These are phyloP conservation scores for Danio choprae DNA, from an alignment of 2,797 vertebrate species.

Conservation along the genomic window DNA sequence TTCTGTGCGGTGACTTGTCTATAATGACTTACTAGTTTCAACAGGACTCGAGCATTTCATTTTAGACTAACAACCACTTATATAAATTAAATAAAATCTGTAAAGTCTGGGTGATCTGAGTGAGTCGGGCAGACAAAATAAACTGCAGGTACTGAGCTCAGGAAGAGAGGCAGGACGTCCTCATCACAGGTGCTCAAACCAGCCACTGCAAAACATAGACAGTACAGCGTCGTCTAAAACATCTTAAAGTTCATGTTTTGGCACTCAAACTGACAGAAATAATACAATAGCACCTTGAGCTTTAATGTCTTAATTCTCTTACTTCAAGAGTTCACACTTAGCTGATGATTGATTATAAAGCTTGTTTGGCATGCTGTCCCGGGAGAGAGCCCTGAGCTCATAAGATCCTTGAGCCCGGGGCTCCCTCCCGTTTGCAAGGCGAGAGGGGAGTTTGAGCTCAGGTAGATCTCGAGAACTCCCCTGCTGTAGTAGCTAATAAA, in stretches of 20 bases:
- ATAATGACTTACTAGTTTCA: slow-evolving; percentile 4
- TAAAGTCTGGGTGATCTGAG: slow-evolving; percentile 3
- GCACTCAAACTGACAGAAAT: not conserved
- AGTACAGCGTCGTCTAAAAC: not conserved
- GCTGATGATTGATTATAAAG: too few species aligned
- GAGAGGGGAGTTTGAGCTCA: too few species aligned
- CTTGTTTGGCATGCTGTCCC: too few species aligned
- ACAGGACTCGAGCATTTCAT: not conserved
- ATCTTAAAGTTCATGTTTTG: not conserved
- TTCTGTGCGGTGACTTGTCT: not conserved
- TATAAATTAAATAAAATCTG: not conserved
- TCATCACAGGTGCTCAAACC: not conserved
- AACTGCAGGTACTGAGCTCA: not conserved
- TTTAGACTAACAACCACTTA: slow-evolving; percentile 3
- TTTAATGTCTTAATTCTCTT: not conserved
- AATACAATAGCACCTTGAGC: not conserved
- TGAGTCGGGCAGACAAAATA: slow-evolving; percentile 10
- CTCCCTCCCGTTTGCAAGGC: too few species aligned
- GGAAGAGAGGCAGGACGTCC: not conserved
- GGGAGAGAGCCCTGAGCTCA: too few species aligned
- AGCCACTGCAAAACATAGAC: not conserved
- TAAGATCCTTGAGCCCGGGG: too few species aligned
- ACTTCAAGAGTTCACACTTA: too few species aligned
- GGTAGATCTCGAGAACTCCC: too few species aligned
- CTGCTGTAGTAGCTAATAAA: too few species aligned